Evolutionary conservation across 2,113 vertebrate species (phyloP), one percentile per base, ranked within the genome.

Genomic region (Serinus canaria): DNA sequence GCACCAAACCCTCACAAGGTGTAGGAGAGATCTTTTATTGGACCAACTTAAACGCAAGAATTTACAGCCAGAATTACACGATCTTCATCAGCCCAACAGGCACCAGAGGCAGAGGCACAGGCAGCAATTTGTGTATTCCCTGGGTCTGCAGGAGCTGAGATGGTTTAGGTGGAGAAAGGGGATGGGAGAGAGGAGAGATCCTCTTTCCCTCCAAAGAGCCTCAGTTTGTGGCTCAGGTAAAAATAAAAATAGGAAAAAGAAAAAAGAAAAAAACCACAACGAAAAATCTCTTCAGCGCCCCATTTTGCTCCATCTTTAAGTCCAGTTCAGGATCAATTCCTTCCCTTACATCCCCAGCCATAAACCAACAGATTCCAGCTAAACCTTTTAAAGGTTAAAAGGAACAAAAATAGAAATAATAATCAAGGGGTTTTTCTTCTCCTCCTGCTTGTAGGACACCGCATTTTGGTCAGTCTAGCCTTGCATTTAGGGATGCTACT

Each of bases 401-500:
- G 86, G 80, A 96, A 94, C 70, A 87, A 97, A 97, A 96, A 93
- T 69, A 97, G 88, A 94, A 94, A 93, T 82, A 81, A 97, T 77
- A 95, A 89, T 95, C 87, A 92, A 95, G 68, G 77, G 55, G 47
- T 94, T 97, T 95, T 97, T 90, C 97, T 97, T 96, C 94, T 93
- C 94, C 95, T 92, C 47, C 95, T 84, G 87, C 92, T 95, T 90
- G 87, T 88, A 58, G 91, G 95, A 85, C 85, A 95, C 95, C 97
- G 96, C 97, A 97, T 97, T 97, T 97, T 94, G 96, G 97, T 79
- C 97, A 95, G 97, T 95, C 97, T 98, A 98, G 97, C 97, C 97
- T 97, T 91, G 98, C 98, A 97, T 98, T 98, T 98, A 98, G 98
- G 97, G 97, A 98, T 98, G 98, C 98, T 98, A 97, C 98, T 97